Evolutionary conservation across 2,797 vertebrate genomes (phyloP), one percentile per base, ranked within the genome.

Genomic region (Microcaecilia unicolor): DNA sequence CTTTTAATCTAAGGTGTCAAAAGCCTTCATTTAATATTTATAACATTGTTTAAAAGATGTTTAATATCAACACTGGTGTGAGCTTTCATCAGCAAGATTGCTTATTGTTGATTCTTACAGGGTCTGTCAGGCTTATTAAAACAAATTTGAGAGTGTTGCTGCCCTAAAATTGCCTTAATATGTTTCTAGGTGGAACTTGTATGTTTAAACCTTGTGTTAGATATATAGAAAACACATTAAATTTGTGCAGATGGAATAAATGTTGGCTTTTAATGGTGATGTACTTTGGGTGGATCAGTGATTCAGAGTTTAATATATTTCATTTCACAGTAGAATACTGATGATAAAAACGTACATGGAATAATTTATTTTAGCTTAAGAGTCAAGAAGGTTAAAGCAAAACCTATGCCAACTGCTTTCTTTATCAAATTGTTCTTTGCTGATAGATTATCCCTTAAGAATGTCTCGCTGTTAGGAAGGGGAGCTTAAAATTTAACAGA

Each of bases 281-380:
- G n/a, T n/a, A n/a, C n/a, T n/a, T n/a, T n/a, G n/a, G n/a, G n/a
- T n/a, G n/a, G n/a, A n/a, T n/a, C n/a, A n/a, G n/a, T 36, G 34
- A 47, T 47, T 40, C 37, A 44, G 11, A 47, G 40, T 38, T 47
- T 47, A 34, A 47, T 39, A 34, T 34, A 40, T 30, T 31, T 47
- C 47, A 47, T 47, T 47, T 47, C 44, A 40, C 44, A 40, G 31
- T n/a, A n/a, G n/a, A n/a, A n/a, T n/a, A n/a, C n/a, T n/a, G n/a
- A n/a, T n/a, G n/a, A n/a, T n/a, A n/a, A n/a, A n/a, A n/a, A n/a
- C n/a, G n/a, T n/a, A n/a, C n/a, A n/a, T n/a, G n/a, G n/a, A n/a
- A n/a, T 9, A 37, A 33, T 16, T 38, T 28, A 46, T 46, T 46
- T 30, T 29, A 16, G 39, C 13, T 32, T 18, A 31, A 19, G 36